Evolutionary conservation across 2,797 vertebrate genomes (phyloP).

Genomic region (Sylvia borin): DNA sequence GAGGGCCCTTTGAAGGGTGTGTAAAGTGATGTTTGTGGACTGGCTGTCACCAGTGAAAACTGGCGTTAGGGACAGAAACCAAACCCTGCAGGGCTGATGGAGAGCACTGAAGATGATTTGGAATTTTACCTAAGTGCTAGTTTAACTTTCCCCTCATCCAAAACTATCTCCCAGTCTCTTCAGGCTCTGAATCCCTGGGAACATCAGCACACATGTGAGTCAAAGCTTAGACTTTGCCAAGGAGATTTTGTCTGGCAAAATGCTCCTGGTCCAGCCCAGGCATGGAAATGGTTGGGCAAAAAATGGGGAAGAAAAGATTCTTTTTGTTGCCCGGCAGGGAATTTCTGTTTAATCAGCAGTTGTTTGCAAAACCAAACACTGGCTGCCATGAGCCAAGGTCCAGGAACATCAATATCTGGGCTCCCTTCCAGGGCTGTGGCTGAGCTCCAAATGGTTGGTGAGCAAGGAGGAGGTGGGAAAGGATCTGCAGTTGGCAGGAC

Average conservation of each 20-base stretch:
- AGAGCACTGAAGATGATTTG: not conserved
- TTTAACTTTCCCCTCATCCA: not conserved
- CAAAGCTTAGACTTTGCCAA: not conserved
- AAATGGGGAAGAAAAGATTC: conserved; percentile 11
- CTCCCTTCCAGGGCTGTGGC: conserved; percentile 21
- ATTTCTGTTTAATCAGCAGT: conserved; percentile 65
- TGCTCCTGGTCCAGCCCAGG: not conserved
- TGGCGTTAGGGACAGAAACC: not conserved
- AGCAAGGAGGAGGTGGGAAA: conserved; percentile 22
- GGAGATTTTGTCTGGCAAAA: not conserved
- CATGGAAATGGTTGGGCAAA: not conserved
- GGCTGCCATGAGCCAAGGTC: conserved; percentile 37
- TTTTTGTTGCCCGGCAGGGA: conserved; percentile 14
- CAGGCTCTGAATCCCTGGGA: not conserved
- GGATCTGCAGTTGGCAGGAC: not conserved
- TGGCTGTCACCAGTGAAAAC: not conserved
- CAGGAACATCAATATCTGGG: conserved; percentile 49
- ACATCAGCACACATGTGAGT: not conserved
- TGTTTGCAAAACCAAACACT: conserved; percentile 50
- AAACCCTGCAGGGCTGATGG: not conserved
- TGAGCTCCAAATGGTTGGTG: not conserved
- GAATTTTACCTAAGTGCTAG: not conserved
- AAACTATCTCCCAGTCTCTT: not conserved
- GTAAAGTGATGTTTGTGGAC: not conserved
- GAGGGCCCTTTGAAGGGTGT: not conserved